A percentile compares a stretch with the other conserved stretches of the same genome.
Evolutionary conservation across 2,888 invertebrate genomes (phyloP).

Genomic region (Zootermopsis nevadensis): DNA sequence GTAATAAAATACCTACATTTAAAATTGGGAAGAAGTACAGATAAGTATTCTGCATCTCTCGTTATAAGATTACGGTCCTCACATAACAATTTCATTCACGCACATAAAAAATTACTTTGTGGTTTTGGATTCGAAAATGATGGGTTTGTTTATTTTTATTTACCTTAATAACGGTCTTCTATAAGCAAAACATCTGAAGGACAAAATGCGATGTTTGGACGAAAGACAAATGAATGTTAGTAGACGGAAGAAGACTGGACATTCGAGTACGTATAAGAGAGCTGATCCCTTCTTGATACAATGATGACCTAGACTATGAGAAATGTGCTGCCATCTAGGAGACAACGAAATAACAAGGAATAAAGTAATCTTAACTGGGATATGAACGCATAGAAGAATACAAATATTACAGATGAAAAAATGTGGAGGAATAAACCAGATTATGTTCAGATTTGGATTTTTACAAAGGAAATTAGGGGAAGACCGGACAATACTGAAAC

Average conservation of each 20-base stretch:
- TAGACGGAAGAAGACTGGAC: not conserved
- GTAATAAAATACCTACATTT: too few relatives aligned
- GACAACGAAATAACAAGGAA: not conserved
- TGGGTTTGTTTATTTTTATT: not conserved
- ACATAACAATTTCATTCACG: not conserved
- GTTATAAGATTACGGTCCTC: not conserved
- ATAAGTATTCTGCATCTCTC: not conserved
- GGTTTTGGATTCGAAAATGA: not conserved
- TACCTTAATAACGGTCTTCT: not conserved
- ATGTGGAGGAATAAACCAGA: too few relatives aligned
- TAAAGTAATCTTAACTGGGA: not conserved
- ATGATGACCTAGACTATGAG: not conserved
- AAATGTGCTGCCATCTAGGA: not conserved
- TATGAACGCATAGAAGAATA: not conserved
- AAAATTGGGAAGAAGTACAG: too few relatives aligned
- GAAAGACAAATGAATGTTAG: constrained; percentile 36
- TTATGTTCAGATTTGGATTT: too few relatives aligned
- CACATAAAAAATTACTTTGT: too few relatives aligned
- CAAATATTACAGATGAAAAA: not conserved
- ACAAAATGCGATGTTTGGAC: constrained; percentile 42
- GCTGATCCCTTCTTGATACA: not conserved
- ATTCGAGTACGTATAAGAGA: not conserved
- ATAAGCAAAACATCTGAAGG: constrained; percentile 11
- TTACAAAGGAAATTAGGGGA: too few relatives aligned
- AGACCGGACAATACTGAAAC: too few relatives aligned